Percentiles rank a stretch among this genome's conserved stretches.
These are phyloP conservation scores for Suncus etruscus DNA, from an alignment of 2,113 vertebrate genomes.

Conservation along the genomic window DNA sequence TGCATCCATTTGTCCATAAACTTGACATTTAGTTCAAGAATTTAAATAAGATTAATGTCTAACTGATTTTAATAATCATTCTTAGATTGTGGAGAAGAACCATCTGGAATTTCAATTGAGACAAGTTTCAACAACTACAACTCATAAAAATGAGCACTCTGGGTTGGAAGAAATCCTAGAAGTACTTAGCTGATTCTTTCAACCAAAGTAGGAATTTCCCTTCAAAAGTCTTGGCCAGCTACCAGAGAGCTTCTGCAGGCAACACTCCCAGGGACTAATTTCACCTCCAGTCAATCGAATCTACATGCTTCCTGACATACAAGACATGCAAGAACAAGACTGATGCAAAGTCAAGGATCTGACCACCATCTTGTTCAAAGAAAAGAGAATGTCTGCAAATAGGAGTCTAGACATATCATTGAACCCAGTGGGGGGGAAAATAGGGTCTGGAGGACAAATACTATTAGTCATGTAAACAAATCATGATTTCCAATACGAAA, in stretches of 20 bases:
- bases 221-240: not conserved
- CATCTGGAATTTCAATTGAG: slow-evolving; percentile 38
- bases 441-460: not conserved
- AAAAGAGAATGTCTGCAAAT: not conserved
- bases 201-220: slow-evolving; percentile 40
- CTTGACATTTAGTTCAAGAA: not conserved
- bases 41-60: not conserved
- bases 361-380: not conserved
- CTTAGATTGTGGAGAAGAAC: not conserved
- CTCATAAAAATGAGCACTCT: not conserved
- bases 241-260: not conserved
- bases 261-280: not conserved
- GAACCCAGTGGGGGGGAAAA: not conserved
- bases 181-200: not conserved
- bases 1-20: not conserved
- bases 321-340: not conserved
- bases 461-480: not conserved
- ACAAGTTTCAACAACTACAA: not conserved
- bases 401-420: not conserved
- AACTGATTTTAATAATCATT: slow-evolving; percentile 2
- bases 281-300: not conserved
- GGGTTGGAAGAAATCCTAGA: slow-evolving; percentile 45
- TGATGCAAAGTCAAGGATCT: not conserved
- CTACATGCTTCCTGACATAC: not conserved
- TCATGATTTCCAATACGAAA: not conserved